Conservation (phyloP, 1,140 invertebrate species). For the Hormaphis cornu region DNA sequence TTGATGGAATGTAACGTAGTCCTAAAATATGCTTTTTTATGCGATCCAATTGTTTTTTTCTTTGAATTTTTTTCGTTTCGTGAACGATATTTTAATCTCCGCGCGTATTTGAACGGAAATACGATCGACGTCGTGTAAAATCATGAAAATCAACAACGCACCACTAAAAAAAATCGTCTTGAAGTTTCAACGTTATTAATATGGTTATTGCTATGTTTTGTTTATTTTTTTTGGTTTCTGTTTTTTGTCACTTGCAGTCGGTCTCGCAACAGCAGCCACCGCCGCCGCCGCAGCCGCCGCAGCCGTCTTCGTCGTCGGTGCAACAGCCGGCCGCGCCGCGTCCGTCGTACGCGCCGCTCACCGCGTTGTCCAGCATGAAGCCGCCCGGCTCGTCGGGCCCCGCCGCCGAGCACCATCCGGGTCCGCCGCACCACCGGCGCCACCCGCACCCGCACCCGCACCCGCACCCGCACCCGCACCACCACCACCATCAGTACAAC, state of each 20-base stretch:
- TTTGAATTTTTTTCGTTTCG: too few relatives aligned
- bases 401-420: slow-evolving; percentile 33
- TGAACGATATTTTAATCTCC: too few relatives aligned
- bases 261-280: background rate
- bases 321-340: slow-evolving; percentile 2
- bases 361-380: slow-evolving; percentile 77
- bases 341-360: slow-evolving; percentile 60
- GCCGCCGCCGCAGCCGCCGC: background rate
- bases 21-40: too few relatives aligned
- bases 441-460: slow-evolving; percentile 37
- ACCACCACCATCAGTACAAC: slow-evolving; percentile 42
- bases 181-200: too few relatives aligned
- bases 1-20: too few relatives aligned
- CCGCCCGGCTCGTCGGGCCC: slow-evolving; percentile 52
- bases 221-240: background rate
- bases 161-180: too few relatives aligned
- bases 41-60: too few relatives aligned
- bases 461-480: slow-evolving; percentile 34
- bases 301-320: background rate
- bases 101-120: too few relatives aligned
- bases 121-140: too few relatives aligned
- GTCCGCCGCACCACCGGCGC: slow-evolving; percentile 33
- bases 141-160: too few relatives aligned
- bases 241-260: background rate
- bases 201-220: too few relatives aligned